Conservation (phyloP, 2,113 vertebrate species). For the Sphyrna mokarran region DNA sequence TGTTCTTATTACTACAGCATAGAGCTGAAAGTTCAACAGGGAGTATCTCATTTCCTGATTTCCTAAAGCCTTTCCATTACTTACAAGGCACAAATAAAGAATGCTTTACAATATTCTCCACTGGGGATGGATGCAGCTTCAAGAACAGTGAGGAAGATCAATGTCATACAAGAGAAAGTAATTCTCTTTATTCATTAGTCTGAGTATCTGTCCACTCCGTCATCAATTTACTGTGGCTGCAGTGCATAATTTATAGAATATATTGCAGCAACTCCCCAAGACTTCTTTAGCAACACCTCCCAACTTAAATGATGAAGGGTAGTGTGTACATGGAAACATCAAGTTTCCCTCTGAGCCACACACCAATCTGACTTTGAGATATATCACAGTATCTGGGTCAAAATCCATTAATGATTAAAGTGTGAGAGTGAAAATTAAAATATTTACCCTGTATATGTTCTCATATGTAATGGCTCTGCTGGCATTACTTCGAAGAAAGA, state of each 20-base stretch:
- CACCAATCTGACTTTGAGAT: neutral
- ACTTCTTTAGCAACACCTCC: neutral
- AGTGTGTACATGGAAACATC: neutral
- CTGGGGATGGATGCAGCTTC: neutral
- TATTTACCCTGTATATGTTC: conserved; percentile 32
- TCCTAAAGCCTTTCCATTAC: neutral
- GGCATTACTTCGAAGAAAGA: neutral
- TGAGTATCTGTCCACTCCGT: neutral
- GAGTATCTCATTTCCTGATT: neutral
- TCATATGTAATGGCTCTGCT: neutral
- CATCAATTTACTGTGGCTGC: neutral
- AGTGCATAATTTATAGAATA: neutral
- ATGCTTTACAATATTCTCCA: neutral
- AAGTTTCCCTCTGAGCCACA: neutral
- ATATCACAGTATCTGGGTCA: neutral
- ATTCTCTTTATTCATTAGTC: neutral
- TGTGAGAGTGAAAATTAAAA: neutral
- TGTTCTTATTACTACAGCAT: neutral
- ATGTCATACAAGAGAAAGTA: neutral
- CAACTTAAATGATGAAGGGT: neutral
- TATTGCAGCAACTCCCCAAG: neutral
- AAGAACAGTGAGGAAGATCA: neutral
- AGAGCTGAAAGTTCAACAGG: neutral
- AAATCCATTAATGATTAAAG: neutral
- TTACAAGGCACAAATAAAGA: neutral